Evolutionary conservation across 1,140 invertebrate genomes (phyloP).

Genomic region (Mercenaria mercenaria): DNA sequence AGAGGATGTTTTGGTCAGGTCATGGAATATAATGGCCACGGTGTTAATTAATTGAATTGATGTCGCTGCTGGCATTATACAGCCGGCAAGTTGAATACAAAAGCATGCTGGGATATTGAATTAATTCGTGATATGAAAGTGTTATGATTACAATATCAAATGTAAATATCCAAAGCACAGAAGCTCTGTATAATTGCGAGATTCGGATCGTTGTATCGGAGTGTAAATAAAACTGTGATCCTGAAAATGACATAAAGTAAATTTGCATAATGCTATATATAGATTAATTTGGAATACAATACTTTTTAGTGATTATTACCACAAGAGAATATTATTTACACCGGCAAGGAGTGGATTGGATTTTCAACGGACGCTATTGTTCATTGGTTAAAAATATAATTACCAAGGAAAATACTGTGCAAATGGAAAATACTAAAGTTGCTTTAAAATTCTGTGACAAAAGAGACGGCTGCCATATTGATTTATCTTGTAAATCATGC

Average conservation of each 20-base stretch:
- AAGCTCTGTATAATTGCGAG: neutral
- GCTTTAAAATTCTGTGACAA: no score
- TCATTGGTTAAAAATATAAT: no score
- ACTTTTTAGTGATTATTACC: neutral
- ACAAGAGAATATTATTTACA: neutral
- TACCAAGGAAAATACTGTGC: no score
- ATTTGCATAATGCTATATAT: constrained; percentile 13
- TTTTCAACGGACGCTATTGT: neutral
- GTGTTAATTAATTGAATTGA: constrained; percentile 37
- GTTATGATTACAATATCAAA: neutral
- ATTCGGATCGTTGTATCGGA: neutral
- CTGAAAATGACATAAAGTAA: constrained; percentile 7
- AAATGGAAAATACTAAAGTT: no score
- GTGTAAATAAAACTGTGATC: neutral
- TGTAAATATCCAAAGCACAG: constrained; percentile 4
- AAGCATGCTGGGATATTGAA: constrained; percentile 8
- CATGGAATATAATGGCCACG: neutral
- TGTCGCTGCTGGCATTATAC: neutral
- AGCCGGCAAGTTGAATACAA: neutral
- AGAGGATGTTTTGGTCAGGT: neutral
- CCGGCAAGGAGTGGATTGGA: neutral
- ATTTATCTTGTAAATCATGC: neutral
- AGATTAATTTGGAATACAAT: constrained; percentile 21
- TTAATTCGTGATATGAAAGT: neutral
- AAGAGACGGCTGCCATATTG: no score